Conservation (phyloP, 1,140 invertebrate genomes). For the Philopotamus ludificatus region DNA sequence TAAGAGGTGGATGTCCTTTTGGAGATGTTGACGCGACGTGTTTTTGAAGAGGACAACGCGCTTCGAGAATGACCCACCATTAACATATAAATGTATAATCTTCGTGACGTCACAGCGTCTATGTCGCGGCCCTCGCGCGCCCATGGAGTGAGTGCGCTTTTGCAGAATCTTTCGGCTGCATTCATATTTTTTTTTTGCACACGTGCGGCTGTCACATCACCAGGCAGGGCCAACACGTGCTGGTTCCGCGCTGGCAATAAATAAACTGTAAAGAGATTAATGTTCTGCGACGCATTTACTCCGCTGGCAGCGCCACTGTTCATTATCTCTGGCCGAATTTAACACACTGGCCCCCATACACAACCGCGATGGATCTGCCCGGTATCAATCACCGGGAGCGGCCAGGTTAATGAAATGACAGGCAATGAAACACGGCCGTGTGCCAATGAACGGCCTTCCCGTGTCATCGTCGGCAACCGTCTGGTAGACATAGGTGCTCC, state of each 20-base stretch:
- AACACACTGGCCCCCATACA: background rate
- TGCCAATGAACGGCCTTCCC: constrained; percentile 5
- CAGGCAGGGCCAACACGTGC: constrained; percentile 16
- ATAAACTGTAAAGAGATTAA: constrained; percentile 43
- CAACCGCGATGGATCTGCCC: background rate
- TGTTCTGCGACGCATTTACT: constrained; percentile 41
- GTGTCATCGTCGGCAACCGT: too few relatives aligned
- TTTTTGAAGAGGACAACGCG: too few relatives aligned
- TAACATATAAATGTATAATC: too few relatives aligned
- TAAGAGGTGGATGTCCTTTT: background rate
- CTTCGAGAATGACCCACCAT: too few relatives aligned
- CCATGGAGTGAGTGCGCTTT: background rate
- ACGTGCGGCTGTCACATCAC: background rate
- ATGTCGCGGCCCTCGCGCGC: too few relatives aligned
- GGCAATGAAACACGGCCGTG: background rate
- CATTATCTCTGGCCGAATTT: constrained; percentile 25
- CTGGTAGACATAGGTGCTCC: background rate
- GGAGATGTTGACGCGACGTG: too few relatives aligned
- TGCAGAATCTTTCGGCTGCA: background rate
- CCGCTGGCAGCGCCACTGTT: constrained; percentile 37
- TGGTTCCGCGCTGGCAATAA: constrained; percentile 33
- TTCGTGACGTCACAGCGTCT: too few relatives aligned
- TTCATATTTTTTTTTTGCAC: too few relatives aligned
- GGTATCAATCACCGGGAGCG: constrained; percentile 4
- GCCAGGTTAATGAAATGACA: constrained; percentile 9